A percentile compares a stretch with the other conserved stretches of the same genome.
Evolutionary conservation across 2,888 invertebrate species (phyloP).

Genomic region (Venusia cambrica): DNA sequence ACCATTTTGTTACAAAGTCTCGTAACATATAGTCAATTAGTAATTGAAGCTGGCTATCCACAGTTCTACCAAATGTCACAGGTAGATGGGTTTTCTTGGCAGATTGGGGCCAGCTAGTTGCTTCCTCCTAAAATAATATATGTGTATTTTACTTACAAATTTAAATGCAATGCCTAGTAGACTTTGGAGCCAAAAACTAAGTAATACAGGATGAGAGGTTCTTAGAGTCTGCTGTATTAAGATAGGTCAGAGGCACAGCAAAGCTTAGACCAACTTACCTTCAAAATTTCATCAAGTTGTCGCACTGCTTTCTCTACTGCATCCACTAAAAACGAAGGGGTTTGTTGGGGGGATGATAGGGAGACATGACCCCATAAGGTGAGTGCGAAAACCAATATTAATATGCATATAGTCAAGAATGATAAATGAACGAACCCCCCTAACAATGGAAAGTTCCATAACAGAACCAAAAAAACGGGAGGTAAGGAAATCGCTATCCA

Average conservation of each 20-base stretch:
- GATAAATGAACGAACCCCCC: constrained; percentile 56
- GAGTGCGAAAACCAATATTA: constrained; percentile 53
- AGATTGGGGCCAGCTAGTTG: constrained; percentile 59
- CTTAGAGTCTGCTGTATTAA: too few species aligned
- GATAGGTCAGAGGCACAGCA: neutral
- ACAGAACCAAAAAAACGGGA: constrained; percentile 49
- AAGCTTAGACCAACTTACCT: constrained; percentile 60
- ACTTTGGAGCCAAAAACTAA: too few species aligned
- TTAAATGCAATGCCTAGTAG: neutral
- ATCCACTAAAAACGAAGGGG: constrained; percentile 79
- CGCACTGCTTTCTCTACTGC: constrained; percentile 83
- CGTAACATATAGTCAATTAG: constrained; percentile 89
- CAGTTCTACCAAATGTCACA: constrained; percentile 90
- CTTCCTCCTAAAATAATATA: constrained; percentile 57
- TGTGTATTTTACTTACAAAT: neutral
- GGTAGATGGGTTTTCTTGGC: constrained; percentile 82
- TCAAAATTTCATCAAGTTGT: constrained; percentile 80
- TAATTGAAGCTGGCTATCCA: constrained; percentile 91
- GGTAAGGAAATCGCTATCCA: constrained; percentile 46
- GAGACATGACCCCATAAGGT: constrained; percentile 83
- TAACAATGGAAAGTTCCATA: constrained; percentile 58
- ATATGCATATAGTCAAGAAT: constrained; percentile 48
- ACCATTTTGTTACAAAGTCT: constrained; percentile 90
- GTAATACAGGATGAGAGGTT: too few species aligned
- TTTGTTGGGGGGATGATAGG: constrained; percentile 84